Evolutionary conservation across 2,113 vertebrate genomes (phyloP).

Genomic region (Scopus umbretta): DNA sequence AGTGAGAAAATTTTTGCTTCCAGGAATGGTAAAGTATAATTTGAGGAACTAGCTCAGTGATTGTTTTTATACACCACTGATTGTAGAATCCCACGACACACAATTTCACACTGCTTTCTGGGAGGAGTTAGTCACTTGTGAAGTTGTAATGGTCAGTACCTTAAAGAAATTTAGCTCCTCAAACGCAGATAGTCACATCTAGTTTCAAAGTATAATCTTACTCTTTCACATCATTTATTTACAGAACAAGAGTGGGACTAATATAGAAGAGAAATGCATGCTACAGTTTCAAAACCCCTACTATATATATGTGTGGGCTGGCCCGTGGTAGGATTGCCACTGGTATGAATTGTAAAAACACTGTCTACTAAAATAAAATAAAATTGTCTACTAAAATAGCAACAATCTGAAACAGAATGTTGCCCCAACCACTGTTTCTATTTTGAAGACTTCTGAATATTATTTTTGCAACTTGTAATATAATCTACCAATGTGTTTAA

Average conservation of each 20-base stretch:
- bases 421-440: fast-evolving
- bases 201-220: not conserved
- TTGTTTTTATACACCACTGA: not conserved
- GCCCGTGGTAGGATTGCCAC: not conserved
- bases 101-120: not conserved
- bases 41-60: not conserved
- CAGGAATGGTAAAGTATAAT: not conserved
- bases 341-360: not conserved
- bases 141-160: not conserved
- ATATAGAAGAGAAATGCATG: not conserved
- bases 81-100: not conserved
- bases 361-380: not conserved
- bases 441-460: not conserved
- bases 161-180: not conserved
- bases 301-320: not conserved
- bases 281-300: not conserved
- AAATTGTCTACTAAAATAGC: not conserved
- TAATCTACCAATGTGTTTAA: not conserved
- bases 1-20: not conserved
- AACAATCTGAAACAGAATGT: not conserved
- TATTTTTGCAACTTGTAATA: not conserved
- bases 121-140: not conserved
- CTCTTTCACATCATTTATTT: not conserved
- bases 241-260: not conserved
- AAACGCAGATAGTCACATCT: not conserved